phyloP scores from a whole-genome alignment of 2,113 vertebrate species.

The Plestiodon gilberti region DNA sequence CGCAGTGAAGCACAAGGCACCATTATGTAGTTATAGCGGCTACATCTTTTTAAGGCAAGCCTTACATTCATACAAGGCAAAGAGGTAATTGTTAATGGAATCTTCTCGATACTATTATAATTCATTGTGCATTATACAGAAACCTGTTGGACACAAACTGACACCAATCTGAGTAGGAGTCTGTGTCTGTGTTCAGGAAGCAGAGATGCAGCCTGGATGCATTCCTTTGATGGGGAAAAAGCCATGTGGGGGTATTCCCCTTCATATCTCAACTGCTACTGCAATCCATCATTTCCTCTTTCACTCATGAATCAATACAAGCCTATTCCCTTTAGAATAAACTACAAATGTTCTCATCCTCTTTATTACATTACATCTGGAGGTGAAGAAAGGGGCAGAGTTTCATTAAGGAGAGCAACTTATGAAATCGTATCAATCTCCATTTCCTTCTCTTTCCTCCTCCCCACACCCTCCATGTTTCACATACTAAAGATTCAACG shows the following conservation, averaged over 20 bases:
- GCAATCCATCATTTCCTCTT: conserved; percentile 36
- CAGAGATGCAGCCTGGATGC: not conserved
- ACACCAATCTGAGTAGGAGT: not conserved
- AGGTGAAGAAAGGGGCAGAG: not conserved
- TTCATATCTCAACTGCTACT: not conserved
- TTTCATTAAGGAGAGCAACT: conserved; percentile 29
- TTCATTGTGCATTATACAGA: not conserved
- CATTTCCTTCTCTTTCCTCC: conserved; percentile 20
- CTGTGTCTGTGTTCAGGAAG: not conserved
- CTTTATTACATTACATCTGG: conserved; percentile 34
- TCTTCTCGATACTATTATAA: not conserved
- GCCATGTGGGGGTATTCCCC: not conserved
- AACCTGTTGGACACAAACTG: not conserved
- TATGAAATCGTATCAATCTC: conserved; percentile 27
- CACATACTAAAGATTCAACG: not conserved
- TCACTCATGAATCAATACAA: conserved; percentile 39
- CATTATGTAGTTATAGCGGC: no score
- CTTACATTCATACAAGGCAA: no score
- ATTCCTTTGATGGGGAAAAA: not conserved
- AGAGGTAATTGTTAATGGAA: not conserved
- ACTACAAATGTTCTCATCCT: conserved; percentile 12
- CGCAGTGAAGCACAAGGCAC: no score
- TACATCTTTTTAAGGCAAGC: no score
- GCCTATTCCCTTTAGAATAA: conserved; percentile 20
- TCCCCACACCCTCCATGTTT: not conserved